Percentiles rank a stretch among this genome's conserved stretches.
These are phyloP conservation scores for Harpegnathos saltator DNA, from an alignment of 1,140 invertebrate species.

Conservation along the genomic window DNA sequence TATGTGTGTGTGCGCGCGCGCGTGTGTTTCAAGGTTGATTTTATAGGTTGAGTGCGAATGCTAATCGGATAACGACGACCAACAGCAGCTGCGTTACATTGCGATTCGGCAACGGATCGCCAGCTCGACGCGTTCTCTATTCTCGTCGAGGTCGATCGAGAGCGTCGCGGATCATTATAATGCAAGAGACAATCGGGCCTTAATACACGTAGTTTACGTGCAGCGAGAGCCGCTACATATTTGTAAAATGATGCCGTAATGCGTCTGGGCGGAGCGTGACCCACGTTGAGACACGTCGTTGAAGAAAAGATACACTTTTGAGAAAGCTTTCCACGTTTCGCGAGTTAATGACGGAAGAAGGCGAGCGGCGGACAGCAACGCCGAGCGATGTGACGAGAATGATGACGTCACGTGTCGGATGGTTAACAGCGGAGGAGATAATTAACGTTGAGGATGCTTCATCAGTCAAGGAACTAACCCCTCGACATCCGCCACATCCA, in stretches of 20 bases:
- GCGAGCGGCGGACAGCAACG: conserved; percentile 11
- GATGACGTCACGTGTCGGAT: conserved; percentile 80
- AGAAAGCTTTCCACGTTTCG: conserved; percentile 70
- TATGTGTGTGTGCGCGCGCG: too few relatives aligned
- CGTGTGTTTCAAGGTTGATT: too few relatives aligned
- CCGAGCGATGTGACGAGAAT: conserved; percentile 65
- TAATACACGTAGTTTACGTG: conserved; percentile 29
- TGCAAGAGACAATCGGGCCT: conserved; percentile 35
- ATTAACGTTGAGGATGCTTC: conserved; percentile 83
- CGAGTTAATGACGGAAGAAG: conserved; percentile 72
- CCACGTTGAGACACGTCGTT: conserved; percentile 31
- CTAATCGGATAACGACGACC: conserved; percentile 11
- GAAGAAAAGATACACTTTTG: conserved; percentile 42
- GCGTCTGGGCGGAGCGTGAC: conserved; percentile 41
- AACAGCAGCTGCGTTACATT: not conserved
- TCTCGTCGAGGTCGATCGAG: conserved; percentile 14
- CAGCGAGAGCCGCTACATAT: not conserved
- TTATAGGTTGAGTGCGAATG: too few relatives aligned
- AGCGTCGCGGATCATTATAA: conserved; percentile 57
- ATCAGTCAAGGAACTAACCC: conserved; percentile 83
- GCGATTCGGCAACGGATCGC: too few relatives aligned
- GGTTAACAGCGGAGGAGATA: conserved; percentile 78
- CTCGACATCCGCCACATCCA: conserved; percentile 65
- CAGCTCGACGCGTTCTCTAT: not conserved
- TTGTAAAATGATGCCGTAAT: conserved; percentile 51